Percentiles rank a stretch among this genome's conserved stretches.
phyloP scores from a whole-genome alignment of 2,888 invertebrate species.

The Dicyrtoma fusca region DNA sequence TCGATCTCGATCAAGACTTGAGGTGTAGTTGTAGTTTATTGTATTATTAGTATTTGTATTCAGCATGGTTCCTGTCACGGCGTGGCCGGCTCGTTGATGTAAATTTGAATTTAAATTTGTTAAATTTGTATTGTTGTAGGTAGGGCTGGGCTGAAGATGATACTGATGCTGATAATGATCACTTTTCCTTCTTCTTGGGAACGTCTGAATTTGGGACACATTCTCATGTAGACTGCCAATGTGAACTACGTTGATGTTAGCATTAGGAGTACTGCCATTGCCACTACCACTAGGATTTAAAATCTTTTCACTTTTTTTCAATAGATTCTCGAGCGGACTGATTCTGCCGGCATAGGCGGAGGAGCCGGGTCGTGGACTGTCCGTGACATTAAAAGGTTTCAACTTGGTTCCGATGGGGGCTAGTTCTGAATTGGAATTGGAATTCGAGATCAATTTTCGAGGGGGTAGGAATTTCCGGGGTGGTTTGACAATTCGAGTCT shows the following conservation, averaged over 20 bases:
- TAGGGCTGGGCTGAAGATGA: constrained; percentile 28
- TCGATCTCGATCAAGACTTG: constrained; percentile 18
- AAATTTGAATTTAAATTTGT: not conserved
- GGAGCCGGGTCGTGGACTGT: not conserved
- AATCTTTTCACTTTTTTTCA: constrained; percentile 41
- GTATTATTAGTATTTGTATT: not conserved
- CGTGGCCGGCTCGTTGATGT: too few relatives aligned
- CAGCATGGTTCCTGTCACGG: too few relatives aligned
- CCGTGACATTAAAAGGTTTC: not conserved
- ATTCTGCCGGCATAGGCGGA: not conserved
- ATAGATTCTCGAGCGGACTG: constrained; percentile 25
- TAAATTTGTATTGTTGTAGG: not conserved
- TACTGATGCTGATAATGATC: not conserved
- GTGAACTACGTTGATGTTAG: constrained; percentile 24
- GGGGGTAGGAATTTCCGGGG: constrained; percentile 21
- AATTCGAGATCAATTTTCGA: not conserved
- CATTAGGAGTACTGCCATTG: not conserved
- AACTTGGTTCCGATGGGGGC: not conserved
- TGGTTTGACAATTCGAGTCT: constrained; percentile 25
- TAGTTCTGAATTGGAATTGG: not conserved
- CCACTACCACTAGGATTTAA: constrained; percentile 15
- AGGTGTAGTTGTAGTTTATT: not conserved
- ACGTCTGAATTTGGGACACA: constrained; percentile 24
- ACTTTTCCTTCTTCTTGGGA: constrained; percentile 23
- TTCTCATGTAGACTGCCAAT: not conserved